Evolutionary conservation across 2,888 invertebrate species (phyloP).

Genomic region (Ptychoptera contaminata): DNA sequence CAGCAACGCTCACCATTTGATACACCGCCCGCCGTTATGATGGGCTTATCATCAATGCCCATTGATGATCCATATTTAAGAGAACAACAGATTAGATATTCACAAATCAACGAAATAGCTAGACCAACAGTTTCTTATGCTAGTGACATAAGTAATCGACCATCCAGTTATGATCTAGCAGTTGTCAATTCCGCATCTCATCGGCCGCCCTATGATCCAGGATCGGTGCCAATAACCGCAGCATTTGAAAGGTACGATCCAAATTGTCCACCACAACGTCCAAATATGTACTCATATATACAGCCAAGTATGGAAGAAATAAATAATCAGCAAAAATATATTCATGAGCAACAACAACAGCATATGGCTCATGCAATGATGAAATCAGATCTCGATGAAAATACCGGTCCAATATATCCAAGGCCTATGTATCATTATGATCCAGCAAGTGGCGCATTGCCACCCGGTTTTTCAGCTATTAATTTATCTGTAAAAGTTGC

Average conservation of each 20-base stretch:
- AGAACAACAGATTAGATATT: constrained; percentile 28
- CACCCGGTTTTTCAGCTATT: constrained; percentile 64
- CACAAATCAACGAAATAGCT: constrained; percentile 44
- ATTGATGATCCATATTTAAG: constrained; percentile 16
- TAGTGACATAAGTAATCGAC: constrained; percentile 30
- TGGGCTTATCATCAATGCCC: constrained; percentile 2
- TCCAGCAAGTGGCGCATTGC: constrained; percentile 50
- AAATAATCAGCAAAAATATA: constrained; percentile 39
- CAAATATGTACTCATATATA: constrained; percentile 45
- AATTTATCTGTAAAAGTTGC: constrained; percentile 64
- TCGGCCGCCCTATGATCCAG: constrained; percentile 42
- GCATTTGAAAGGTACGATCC: constrained; percentile 51
- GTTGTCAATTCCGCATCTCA: constrained; percentile 36
- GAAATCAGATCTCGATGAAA: constrained; percentile 59
- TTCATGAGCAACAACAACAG: constrained; percentile 34
- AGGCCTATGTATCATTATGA: constrained; percentile 76
- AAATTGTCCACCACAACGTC: constrained; percentile 31
- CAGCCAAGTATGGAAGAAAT: constrained; percentile 39
- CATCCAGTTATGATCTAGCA: constrained; percentile 32
- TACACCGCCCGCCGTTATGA: constrained; percentile 34
- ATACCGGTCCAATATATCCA: constrained; percentile 57
- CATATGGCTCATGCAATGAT: constrained; percentile 31
- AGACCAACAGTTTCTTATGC: constrained; percentile 42
- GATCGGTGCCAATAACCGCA: constrained; percentile 37
- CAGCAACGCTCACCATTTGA: constrained; percentile 29